phyloP scores from a whole-genome alignment of 1,140 invertebrate species.

The Adelges cooleyi region DNA sequence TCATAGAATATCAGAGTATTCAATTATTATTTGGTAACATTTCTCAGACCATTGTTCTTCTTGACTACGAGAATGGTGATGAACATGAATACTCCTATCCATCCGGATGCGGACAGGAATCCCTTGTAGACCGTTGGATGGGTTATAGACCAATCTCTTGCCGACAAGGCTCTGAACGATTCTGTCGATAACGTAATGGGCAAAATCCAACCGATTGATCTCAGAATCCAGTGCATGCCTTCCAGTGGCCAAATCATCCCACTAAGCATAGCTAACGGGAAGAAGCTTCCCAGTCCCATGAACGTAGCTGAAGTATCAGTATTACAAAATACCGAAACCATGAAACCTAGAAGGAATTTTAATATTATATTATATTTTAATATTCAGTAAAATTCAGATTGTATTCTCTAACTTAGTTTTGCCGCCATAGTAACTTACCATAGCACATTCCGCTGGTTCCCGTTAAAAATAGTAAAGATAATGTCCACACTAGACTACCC shows the following conservation, averaged over 20 bases:
- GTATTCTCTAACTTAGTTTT: neutral
- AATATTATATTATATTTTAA: neutral
- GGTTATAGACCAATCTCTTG: constrained; percentile 46
- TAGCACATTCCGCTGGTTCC: constrained; percentile 47
- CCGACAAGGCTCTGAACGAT: constrained; percentile 46
- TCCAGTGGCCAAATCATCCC: constrained; percentile 37
- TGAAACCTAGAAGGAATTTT: constrained; percentile 34
- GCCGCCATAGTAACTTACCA: no score
- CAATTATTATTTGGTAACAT: constrained; percentile 27
- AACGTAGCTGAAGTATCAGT: constrained; percentile 35
- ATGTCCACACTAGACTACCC: constrained; percentile 41
- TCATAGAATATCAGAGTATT: no score
- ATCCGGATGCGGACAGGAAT: constrained; percentile 43
- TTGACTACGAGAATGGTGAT: constrained; percentile 31
- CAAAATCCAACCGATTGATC: constrained; percentile 44
- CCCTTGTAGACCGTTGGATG: constrained; percentile 45
- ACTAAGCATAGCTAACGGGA: constrained; percentile 36
- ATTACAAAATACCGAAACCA: constrained; percentile 35
- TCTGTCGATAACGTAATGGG: constrained; percentile 50
- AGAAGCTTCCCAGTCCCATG: constrained; percentile 37
- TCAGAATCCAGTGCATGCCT: constrained; percentile 44
- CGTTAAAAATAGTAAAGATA: constrained; percentile 43
- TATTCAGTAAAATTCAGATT: neutral
- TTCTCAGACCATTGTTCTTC: constrained; percentile 33
- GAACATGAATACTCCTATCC: constrained; percentile 43